Evolutionary conservation across 2,888 invertebrate genomes (phyloP).

Genomic region (Vannuccia rotundouncinata): DNA sequence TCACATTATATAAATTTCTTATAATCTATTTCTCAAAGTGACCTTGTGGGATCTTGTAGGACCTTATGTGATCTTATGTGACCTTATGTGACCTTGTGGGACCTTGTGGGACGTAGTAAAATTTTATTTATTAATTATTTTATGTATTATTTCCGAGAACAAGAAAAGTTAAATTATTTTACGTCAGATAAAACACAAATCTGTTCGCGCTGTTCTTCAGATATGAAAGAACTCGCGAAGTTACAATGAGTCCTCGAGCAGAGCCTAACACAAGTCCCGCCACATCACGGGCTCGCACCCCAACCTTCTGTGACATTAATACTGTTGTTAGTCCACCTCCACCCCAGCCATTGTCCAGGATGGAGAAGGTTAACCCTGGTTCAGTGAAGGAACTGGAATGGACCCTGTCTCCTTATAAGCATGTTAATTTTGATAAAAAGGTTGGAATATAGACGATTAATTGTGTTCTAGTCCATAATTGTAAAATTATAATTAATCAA

Average conservation of each 20-base stretch:
- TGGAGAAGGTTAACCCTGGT: background rate
- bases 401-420: conserved; percentile 5
- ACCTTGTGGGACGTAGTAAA: too few species aligned
- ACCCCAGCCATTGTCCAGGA: background rate
- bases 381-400: background rate
- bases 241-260: background rate
- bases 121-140: background rate
- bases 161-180: background rate
- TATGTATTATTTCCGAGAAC: background rate
- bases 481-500: too few species aligned
- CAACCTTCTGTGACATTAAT: background rate
- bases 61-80: too few species aligned
- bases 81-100: too few species aligned
- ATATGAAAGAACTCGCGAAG: background rate
- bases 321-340: background rate
- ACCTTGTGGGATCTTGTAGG: too few species aligned
- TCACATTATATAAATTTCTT: too few species aligned
- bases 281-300: background rate
- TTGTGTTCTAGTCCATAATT: too few species aligned
- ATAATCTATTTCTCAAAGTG: too few species aligned
- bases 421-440: background rate
- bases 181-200: background rate
- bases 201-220: background rate
- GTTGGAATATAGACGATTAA: background rate
- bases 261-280: background rate